Evolutionary conservation across 2,113 vertebrate genomes (phyloP).

Genomic region (Cisticola juncidis): DNA sequence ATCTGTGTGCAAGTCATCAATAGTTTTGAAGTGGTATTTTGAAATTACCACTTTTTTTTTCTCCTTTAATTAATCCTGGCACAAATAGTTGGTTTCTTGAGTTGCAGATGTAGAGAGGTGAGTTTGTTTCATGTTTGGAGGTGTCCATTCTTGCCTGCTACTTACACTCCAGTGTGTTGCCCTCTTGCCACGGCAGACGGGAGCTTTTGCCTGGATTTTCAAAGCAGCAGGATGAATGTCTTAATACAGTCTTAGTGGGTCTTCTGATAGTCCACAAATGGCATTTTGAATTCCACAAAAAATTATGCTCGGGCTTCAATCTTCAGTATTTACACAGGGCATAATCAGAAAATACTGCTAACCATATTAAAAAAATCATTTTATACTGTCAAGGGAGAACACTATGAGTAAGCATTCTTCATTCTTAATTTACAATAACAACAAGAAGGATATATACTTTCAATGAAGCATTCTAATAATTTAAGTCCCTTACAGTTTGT

Average conservation of each 20-base stretch:
- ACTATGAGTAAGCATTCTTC: not conserved
- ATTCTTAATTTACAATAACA: not conserved
- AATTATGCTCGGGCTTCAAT: not conserved
- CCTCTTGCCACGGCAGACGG: not conserved
- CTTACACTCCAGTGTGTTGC: fast-evolving
- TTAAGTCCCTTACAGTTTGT: not conserved
- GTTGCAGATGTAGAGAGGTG: not conserved
- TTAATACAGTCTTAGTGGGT: not conserved
- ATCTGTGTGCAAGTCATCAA: not conserved
- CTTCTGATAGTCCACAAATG: not conserved
- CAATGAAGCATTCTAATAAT: not conserved
- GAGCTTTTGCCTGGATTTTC: not conserved
- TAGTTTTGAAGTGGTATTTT: not conserved
- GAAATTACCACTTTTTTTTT: not conserved
- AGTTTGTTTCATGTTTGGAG: not conserved
- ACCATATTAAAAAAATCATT: not conserved
- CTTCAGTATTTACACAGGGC: not conserved
- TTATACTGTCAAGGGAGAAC: not conserved
- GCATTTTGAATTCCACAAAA: not conserved
- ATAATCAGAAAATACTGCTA: not conserved
- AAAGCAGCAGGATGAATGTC: not conserved
- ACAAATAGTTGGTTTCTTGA: not conserved
- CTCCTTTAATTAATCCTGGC: not conserved
- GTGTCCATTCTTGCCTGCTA: not conserved
- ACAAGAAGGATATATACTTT: not conserved